phyloP scores from a whole-genome alignment of 2,113 vertebrate species.

The Camelus dromedarius region DNA sequence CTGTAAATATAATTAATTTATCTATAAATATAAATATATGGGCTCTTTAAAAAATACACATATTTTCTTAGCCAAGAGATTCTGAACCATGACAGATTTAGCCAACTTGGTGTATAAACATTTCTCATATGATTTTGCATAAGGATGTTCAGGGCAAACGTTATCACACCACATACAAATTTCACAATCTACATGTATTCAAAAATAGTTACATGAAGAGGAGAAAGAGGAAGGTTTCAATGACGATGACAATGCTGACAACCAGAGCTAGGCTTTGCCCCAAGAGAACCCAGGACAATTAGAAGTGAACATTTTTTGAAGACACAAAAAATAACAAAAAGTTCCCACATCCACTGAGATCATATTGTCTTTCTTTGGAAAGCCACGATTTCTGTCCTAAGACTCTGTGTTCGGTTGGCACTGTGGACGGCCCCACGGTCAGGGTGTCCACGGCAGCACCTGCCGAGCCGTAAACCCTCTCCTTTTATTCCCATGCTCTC shows the following conservation, averaged over 20 bases:
- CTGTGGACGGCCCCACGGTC: background rate
- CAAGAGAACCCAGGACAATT: background rate
- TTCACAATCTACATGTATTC: background rate
- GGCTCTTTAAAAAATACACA: background rate
- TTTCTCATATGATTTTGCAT: background rate
- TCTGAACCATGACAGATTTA: background rate
- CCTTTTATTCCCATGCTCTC: slow-evolving; percentile 26
- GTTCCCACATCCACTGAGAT: background rate
- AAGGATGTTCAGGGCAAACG: background rate
- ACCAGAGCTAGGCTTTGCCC: background rate
- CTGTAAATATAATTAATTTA: background rate
- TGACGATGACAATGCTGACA: background rate
- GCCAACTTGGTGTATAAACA: background rate
- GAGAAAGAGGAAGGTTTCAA: background rate
- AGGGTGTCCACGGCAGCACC: slow-evolving; percentile 45
- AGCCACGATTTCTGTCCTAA: background rate
- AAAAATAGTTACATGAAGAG: background rate
- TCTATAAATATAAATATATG: background rate
- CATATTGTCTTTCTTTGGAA: slow-evolving; percentile 1
- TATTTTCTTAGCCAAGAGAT: background rate
- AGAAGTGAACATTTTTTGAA: background rate
- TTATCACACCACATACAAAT: background rate
- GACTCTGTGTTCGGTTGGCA: background rate
- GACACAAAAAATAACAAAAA: background rate
- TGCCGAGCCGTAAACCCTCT: background rate